Percentiles rank a stretch among this genome's conserved stretches.
Conservation (phyloP, 2,888 invertebrate species). For the Heliconius aoede region DNA sequence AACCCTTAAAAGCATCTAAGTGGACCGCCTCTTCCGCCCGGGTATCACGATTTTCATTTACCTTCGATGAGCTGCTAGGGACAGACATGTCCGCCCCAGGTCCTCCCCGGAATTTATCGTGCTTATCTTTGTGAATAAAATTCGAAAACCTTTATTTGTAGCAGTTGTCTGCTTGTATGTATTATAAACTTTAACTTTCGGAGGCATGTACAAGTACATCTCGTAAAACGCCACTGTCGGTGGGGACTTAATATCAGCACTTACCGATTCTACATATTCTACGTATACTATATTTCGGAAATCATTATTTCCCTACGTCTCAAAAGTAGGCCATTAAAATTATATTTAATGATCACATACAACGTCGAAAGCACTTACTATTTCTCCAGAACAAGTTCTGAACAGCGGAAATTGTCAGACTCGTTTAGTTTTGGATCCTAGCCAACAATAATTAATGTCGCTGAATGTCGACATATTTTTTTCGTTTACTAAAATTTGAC, state of each 20-base stretch:
- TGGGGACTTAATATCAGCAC: no score
- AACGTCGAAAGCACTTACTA: slow-evolving; percentile 35
- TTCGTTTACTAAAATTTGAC: slow-evolving; percentile 34
- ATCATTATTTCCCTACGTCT: background rate
- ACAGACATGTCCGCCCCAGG: slow-evolving; percentile 35
- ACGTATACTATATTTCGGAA: background rate
- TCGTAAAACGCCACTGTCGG: no score
- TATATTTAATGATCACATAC: slow-evolving; percentile 27
- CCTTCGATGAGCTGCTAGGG: slow-evolving; percentile 41
- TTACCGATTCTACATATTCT: background rate
- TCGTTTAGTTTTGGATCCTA: slow-evolving; percentile 41
- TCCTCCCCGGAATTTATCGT: slow-evolving; percentile 23
- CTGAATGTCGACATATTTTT: slow-evolving; percentile 40
- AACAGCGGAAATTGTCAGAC: slow-evolving; percentile 43
- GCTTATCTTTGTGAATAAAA: slow-evolving; percentile 23
- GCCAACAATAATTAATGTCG: slow-evolving; percentile 42
- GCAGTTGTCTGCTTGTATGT: background rate
- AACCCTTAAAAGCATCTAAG: slow-evolving; percentile 49
- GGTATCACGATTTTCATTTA: slow-evolving; percentile 47
- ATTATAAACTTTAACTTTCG: background rate
- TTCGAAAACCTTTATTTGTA: background rate
- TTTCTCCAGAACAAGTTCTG: slow-evolving; percentile 41
- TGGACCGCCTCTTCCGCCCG: slow-evolving; percentile 46
- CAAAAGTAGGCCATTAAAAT: slow-evolving; percentile 22
- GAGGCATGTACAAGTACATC: no score